phyloP scores from a whole-genome alignment of 2,797 vertebrate genomes.

The Phrynocephalus forsythii region DNA sequence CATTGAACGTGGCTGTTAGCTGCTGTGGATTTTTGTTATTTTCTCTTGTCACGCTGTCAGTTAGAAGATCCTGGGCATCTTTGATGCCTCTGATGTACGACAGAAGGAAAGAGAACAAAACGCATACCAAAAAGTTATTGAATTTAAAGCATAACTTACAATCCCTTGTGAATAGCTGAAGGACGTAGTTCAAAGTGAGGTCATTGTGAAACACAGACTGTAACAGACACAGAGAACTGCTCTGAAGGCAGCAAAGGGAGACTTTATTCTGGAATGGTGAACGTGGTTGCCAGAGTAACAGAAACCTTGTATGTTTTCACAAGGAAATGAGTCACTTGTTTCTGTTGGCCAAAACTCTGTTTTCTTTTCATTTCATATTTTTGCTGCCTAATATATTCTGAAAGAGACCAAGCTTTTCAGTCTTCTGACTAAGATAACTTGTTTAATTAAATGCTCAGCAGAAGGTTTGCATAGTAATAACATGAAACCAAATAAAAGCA shows the following conservation, averaged over 20 bases:
- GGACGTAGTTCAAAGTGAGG: constrained; percentile 79
- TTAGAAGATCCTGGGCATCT: constrained; percentile 44
- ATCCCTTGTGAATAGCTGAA: constrained; percentile 72
- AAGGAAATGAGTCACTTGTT: constrained; percentile 88
- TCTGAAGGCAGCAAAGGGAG: constrained; percentile 73
- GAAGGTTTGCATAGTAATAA: constrained; percentile 70
- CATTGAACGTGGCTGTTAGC: constrained; percentile 44
- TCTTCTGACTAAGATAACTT: constrained; percentile 74
- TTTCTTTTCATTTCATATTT: constrained; percentile 87
- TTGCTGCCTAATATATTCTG: constrained; percentile 81
- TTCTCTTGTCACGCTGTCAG: constrained; percentile 21
- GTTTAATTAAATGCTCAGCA: constrained; percentile 77
- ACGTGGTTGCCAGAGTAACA: constrained; percentile 82
- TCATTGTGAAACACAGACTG: constrained; percentile 77
- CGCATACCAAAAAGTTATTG: constrained; percentile 49
- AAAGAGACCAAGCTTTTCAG: constrained; percentile 75
- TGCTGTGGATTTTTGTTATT: background rate
- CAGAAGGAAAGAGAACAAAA: constrained; percentile 47
- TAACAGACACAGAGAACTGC: constrained; percentile 77
- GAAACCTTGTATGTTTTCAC: constrained; percentile 83
- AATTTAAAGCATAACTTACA: constrained; percentile 68
- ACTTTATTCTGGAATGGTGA: constrained; percentile 77
- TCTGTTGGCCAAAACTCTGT: constrained; percentile 81
- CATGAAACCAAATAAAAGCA: constrained; percentile 64
- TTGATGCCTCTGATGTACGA: constrained; percentile 11